A percentile compares a stretch with the other conserved stretches of the same genome.
These are phyloP conservation scores for Aproaerema taeniolella DNA, from an alignment of 2,888 invertebrate genomes.

Conservation along the genomic window DNA sequence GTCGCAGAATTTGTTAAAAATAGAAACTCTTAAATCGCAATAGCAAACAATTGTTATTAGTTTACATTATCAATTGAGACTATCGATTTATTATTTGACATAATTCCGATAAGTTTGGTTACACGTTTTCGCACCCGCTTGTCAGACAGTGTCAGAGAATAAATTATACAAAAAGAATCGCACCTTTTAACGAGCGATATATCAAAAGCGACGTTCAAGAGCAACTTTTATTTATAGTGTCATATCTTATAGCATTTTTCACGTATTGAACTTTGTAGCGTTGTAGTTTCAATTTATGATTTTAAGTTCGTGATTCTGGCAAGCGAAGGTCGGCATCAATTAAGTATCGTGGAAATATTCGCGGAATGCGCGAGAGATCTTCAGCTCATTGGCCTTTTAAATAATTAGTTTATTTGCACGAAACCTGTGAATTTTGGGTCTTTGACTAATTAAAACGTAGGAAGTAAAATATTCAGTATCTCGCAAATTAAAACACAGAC, in stretches of 20 bases:
- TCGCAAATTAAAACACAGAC: constrained; percentile 1
- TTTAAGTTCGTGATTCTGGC: constrained; percentile 12
- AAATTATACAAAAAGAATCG: constrained; percentile 8
- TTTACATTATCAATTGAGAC: constrained; percentile 38
- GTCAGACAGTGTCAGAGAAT: constrained; percentile 5
- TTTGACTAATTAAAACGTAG: constrained; percentile 1
- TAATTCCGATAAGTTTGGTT: constrained; percentile 37
- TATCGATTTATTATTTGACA: constrained; percentile 42
- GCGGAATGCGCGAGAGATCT: constrained; percentile 55
- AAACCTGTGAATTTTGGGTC: constrained; percentile 23
- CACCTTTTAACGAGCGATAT: constrained; percentile 7
- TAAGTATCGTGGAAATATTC: constrained; percentile 46
- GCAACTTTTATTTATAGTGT: too few species aligned
- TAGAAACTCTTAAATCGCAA: too few species aligned
- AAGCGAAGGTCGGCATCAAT: constrained; percentile 44
- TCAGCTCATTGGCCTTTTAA: constrained; percentile 40
- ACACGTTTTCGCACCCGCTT: constrained; percentile 30
- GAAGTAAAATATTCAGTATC: not conserved
- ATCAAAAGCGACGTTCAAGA: not conserved
- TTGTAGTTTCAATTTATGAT: not conserved
- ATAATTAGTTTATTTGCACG: constrained; percentile 45
- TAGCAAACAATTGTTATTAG: constrained; percentile 24
- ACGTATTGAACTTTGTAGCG: not conserved
- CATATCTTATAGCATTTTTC: too few species aligned
- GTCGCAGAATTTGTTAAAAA: constrained; percentile 4